These are phyloP conservation scores for Archips crataeganus DNA, from an alignment of 2,888 invertebrate species.

Conservation along the genomic window DNA sequence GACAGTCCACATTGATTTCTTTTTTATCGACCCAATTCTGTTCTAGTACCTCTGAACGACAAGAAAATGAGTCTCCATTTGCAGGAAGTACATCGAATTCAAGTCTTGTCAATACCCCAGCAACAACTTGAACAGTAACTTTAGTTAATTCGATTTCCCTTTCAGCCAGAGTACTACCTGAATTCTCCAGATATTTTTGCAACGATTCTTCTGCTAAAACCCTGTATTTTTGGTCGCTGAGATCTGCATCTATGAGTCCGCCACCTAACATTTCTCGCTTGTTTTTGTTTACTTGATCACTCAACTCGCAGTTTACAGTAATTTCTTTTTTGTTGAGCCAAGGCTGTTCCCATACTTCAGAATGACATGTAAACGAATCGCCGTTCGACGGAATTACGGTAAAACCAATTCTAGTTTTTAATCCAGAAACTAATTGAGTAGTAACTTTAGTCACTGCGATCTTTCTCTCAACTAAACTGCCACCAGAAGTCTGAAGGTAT, in stretches of 20 bases:
- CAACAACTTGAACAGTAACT: constrained; percentile 53
- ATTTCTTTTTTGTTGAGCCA: constrained; percentile 47
- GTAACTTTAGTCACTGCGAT: constrained; percentile 61
- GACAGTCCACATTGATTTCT: constrained; percentile 6
- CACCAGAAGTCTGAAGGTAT: constrained; percentile 21
- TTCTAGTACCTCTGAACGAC: constrained; percentile 48
- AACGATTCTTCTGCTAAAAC: constrained; percentile 52
- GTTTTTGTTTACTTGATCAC: constrained; percentile 25
- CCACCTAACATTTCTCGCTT: constrained; percentile 42
- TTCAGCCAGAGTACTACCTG: constrained; percentile 40
- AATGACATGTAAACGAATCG: constrained; percentile 41
- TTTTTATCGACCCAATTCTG: constrained; percentile 44
- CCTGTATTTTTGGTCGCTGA: constrained; percentile 49
- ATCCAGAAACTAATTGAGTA: constrained; percentile 74
- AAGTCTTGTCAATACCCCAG: constrained; percentile 49
- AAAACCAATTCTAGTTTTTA: constrained; percentile 69
- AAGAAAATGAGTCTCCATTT: constrained; percentile 12
- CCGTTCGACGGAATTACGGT: constrained; percentile 9
- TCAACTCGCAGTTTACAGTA: constrained; percentile 47
- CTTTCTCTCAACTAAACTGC: constrained; percentile 41
- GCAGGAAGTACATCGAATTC: constrained; percentile 47
- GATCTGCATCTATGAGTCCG: constrained; percentile 43
- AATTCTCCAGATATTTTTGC: constrained; percentile 47
- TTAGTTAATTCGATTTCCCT: constrained; percentile 44
- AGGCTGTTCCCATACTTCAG: constrained; percentile 42